These are phyloP conservation scores for Tokudaia tokunoshimensis DNA, from an alignment of 2,797 vertebrate genomes.

Conservation along the genomic window DNA sequence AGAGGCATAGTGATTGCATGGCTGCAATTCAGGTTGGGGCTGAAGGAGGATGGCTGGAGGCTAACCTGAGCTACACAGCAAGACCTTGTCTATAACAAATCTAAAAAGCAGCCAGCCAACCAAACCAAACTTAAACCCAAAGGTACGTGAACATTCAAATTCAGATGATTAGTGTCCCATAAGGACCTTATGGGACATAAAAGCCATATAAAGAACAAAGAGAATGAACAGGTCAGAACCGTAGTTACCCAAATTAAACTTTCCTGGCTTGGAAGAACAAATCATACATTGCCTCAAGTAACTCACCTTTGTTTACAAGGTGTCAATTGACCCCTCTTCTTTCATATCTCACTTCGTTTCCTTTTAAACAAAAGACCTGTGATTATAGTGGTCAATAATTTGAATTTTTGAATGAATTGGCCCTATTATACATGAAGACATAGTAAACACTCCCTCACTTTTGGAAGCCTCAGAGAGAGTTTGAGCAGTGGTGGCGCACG, in stretches of 20 bases:
- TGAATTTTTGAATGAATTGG: constrained; percentile 22
- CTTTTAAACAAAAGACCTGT: background rate
- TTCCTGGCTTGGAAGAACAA: background rate
- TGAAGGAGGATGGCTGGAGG: background rate
- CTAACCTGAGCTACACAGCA: background rate
- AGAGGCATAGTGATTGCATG: background rate
- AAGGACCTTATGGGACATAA: background rate
- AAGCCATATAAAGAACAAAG: background rate
- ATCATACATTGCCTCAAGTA: background rate
- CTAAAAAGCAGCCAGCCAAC: background rate
- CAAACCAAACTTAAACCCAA: background rate
- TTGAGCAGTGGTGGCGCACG: background rate
- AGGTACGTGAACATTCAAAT: background rate
- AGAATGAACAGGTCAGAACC: background rate
- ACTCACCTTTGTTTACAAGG: background rate
- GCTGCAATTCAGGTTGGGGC: background rate
- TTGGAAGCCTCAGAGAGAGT: background rate
- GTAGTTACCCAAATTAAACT: background rate
- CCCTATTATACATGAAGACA: background rate
- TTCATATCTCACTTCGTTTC: background rate
- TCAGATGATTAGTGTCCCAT: background rate
- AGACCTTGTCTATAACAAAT: background rate
- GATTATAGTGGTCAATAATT: background rate
- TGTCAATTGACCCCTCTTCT: background rate
- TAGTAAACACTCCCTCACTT: background rate